Base-by-base conservation (phyloP, 2,797 vertebrate genomes). In the Euthynnus affinis region DNA sequence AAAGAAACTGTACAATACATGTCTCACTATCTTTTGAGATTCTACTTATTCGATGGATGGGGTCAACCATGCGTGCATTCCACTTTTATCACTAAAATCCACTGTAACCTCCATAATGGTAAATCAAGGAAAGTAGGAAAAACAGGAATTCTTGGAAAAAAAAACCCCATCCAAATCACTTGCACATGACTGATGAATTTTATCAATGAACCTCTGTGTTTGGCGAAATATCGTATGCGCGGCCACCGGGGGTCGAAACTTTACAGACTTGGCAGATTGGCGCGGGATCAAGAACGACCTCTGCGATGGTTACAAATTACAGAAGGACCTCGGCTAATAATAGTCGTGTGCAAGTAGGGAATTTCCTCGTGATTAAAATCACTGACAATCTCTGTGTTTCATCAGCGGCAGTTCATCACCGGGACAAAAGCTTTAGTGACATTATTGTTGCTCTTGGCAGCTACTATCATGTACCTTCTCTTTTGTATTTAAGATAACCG, bases 391-490 rank as follows among this genome's bases (percentile, higher is more conserved):
- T 57, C 8, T n/a, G 56, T 23, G 27, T 25, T 18, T 46, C 62
- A 46, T 71, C 44, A 37, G 5, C 9, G 14, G 46, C 25, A 42
- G 40, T 42, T 42, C 15, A 37, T 61, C 20, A 52, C 49, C 23
- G 22, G 44, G 12, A 69, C 49, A 74, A 29, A 34, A 68, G 25
- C n/a, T 56, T 20, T 29, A 61, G 37, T 51, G 46, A 55, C 32
- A 9, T 37, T 40, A 27, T 46, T 66, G 55, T 66, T 57, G 60
- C 51, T 67, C 64, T 52, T 63, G 51, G 69, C 51, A 67, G 32
- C 49, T 42, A 2, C 20, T 29, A 22, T 32, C 23, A 37, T 15
- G 12, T 51, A 6, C 8, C 51, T 13, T 37, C 4, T 5, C 6
- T 44, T 17, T 42, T 44, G 15, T 46, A 56, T 53, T 23, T 3